A percentile compares a stretch with the other conserved stretches of the same genome.
Conservation (phyloP, 2,797 vertebrate genomes). For the Brotula barbata region DNA sequence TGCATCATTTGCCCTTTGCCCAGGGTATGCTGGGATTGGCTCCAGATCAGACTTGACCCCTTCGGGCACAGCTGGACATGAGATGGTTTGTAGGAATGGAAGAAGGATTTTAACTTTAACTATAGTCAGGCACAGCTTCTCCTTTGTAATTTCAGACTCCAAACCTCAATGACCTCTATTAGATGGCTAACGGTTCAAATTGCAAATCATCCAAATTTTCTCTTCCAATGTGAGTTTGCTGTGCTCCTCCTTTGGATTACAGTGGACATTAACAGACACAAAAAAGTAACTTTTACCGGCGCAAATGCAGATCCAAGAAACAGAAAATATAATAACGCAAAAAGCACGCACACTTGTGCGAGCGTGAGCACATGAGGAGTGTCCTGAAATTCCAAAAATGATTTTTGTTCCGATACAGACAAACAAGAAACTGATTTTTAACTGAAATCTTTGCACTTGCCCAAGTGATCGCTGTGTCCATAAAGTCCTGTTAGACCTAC, state of each 20-base stretch:
- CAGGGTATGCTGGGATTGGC: too few relatives aligned
- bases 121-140: too few relatives aligned
- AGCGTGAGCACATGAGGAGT: background rate
- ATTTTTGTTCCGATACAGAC: background rate
- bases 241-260: background rate
- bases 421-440: conserved; percentile 5
- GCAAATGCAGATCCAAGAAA: background rate
- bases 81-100: too few relatives aligned
- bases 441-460: background rate
- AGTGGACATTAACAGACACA: background rate
- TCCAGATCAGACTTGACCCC: too few relatives aligned
- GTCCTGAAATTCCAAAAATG: background rate
- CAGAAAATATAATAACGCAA: background rate
- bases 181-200: background rate
- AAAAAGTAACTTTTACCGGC: background rate
- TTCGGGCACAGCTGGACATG: too few relatives aligned
- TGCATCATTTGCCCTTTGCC: too few relatives aligned
- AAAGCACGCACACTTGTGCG: background rate
- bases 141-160: background rate
- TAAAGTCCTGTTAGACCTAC: too few relatives aligned
- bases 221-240: background rate
- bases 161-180: conserved; percentile 10
- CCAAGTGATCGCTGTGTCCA: background rate
- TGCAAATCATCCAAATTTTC: background rate
- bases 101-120: too few relatives aligned